Conservation (phyloP, 2,888 invertebrate species). For the Dolichopus griseipennis region DNA sequence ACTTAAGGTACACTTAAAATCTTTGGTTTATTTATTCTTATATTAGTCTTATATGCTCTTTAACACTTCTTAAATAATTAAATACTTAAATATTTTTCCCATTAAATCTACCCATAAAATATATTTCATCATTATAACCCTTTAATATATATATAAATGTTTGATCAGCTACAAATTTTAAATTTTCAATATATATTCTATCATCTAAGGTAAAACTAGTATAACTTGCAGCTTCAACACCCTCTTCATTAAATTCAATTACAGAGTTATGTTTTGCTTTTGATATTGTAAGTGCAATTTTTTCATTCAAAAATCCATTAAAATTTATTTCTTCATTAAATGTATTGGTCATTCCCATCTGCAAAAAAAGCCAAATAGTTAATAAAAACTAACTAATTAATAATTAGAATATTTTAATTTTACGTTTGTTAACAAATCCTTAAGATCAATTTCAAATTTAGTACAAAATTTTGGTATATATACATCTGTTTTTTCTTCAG, state of each 20-base stretch:
- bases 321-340: conserved; percentile 58
- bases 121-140: not conserved
- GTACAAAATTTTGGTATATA: conserved; percentile 72
- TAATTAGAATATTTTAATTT: conserved; percentile 8
- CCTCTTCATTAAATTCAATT: conserved; percentile 82
- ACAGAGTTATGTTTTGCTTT: conserved; percentile 77
- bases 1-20: too few species aligned
- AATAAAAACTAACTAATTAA: too few species aligned
- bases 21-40: too few species aligned
- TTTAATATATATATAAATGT: not conserved
- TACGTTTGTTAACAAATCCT: conserved; percentile 51
- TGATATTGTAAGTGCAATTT: conserved; percentile 53
- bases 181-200: not conserved
- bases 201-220: conserved; percentile 47
- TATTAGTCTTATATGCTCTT: too few species aligned
- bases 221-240: conserved; percentile 80
- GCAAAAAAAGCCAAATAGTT: conserved; percentile 18
- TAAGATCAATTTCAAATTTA: conserved; percentile 60
- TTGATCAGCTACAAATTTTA: not conserved
- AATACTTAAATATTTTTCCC: not conserved
- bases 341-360: conserved; percentile 64
- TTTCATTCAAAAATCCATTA: conserved; percentile 50
- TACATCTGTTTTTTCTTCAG: conserved; percentile 46
- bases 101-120: not conserved
- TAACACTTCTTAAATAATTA: too few species aligned